Conservation (phyloP, 2,113 vertebrate species). For the Loxodonta africana region DNA sequence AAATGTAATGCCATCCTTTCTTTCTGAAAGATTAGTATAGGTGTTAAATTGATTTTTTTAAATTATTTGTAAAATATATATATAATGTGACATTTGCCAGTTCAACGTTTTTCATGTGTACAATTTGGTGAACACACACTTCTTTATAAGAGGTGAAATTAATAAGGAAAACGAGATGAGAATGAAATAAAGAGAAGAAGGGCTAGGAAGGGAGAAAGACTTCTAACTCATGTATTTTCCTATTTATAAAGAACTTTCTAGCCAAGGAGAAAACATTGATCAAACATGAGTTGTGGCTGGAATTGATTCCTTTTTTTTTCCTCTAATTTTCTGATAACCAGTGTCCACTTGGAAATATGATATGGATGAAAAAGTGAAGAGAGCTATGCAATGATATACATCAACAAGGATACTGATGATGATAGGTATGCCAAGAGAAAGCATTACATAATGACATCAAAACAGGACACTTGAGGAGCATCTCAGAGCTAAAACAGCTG, state of each 20-base stretch:
- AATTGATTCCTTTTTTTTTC: background rate
- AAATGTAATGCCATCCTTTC: slow-evolving; percentile 27
- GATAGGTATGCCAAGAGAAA: background rate
- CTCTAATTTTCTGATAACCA: slow-evolving; percentile 51
- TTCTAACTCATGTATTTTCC: slow-evolving; percentile 37
- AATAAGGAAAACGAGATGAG: background rate
- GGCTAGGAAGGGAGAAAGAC: background rate
- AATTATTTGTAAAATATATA: background rate
- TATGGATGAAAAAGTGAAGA: background rate
- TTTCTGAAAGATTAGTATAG: slow-evolving; percentile 26
- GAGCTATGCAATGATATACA: background rate
- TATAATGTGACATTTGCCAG: background rate
- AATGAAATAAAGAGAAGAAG: background rate
- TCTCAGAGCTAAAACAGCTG: slow-evolving; percentile 62
- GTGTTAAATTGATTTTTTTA: slow-evolving; percentile 4
- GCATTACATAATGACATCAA: slow-evolving; percentile 61
- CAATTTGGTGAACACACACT: no score
- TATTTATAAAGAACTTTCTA: slow-evolving; percentile 52
- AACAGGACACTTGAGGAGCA: slow-evolving; percentile 65
- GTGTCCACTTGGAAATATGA: slow-evolving; percentile 34
- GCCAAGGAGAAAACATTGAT: background rate
- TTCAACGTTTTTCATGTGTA: background rate
- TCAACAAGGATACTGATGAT: background rate
- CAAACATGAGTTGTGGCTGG: background rate
- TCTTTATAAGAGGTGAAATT: background rate